Evolutionary conservation across 2,888 invertebrate genomes (phyloP).

Genomic region (Torymus aiolomorphi): DNA sequence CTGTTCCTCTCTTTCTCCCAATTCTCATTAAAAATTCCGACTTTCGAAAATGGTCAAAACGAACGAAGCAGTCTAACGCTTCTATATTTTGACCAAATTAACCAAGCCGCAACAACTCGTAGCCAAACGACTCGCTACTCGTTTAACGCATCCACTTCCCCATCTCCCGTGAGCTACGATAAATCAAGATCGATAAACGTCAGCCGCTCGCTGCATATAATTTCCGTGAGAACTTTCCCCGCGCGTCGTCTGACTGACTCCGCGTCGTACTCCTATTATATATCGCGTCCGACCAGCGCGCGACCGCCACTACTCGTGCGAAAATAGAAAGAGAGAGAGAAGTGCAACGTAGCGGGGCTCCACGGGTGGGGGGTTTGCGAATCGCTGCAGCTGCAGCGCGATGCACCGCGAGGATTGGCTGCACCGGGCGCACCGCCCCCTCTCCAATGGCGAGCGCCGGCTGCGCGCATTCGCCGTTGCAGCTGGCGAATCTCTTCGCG

Average conservation of each 20-base stretch:
- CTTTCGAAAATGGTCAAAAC: too few relatives aligned
- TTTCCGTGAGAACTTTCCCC: too few relatives aligned
- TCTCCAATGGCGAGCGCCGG: slow-evolving; percentile 44
- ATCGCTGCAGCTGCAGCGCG: slow-evolving; percentile 16
- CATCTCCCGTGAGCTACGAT: too few relatives aligned
- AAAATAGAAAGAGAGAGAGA: slow-evolving; percentile 3
- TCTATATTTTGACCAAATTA: too few relatives aligned
- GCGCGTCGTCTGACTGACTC: slow-evolving; percentile 6
- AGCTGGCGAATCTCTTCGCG: slow-evolving; percentile 52
- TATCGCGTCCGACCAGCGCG: slow-evolving; percentile 15
- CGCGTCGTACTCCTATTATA: background rate
- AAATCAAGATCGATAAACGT: too few relatives aligned
- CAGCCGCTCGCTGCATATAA: too few relatives aligned
- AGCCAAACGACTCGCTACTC: too few relatives aligned
- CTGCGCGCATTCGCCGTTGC: slow-evolving; percentile 54
- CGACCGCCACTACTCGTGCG: slow-evolving; percentile 18
- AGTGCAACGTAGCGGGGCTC: slow-evolving; percentile 8
- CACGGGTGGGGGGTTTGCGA: background rate
- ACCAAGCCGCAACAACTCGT: too few relatives aligned
- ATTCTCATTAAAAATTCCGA: too few relatives aligned
- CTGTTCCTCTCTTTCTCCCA: too few relatives aligned
- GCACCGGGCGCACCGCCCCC: slow-evolving; percentile 35
- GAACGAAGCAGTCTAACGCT: too few relatives aligned
- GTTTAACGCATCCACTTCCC: too few relatives aligned
- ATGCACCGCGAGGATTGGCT: slow-evolving; percentile 50